These are phyloP conservation scores for Drosophila kuntzei DNA, from an alignment of 2,888 invertebrate species.

Conservation along the genomic window DNA sequence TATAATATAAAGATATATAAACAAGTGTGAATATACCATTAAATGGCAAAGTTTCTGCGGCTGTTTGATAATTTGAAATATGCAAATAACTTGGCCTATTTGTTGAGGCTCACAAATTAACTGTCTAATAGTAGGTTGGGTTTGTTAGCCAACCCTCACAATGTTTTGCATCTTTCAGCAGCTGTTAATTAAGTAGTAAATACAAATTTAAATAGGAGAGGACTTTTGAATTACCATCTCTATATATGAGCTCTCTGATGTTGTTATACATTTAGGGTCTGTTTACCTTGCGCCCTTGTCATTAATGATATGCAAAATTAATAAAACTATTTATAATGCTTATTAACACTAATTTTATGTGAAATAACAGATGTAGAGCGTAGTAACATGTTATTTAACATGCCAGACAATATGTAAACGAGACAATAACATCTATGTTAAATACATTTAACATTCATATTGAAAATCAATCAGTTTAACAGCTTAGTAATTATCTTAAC, in stretches of 20 bases:
- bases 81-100: slow-evolving; percentile 47
- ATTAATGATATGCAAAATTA: not conserved
- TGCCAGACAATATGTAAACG: too few relatives aligned
- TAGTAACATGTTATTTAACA: too few relatives aligned
- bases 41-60: slow-evolving; percentile 36
- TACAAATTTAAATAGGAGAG: slow-evolving; percentile 11
- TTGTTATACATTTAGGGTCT: not conserved
- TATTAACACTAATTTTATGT: not conserved
- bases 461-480: not conserved
- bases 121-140: not conserved
- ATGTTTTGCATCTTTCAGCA: slow-evolving; percentile 21
- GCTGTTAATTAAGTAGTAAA: slow-evolving; percentile 31
- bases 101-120: slow-evolving; percentile 32
- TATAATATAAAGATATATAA: slow-evolving; percentile 7
- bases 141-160: not conserved
- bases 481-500: not conserved
- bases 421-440: not conserved
- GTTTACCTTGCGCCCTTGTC: slow-evolving; percentile 2
- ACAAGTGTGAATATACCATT: slow-evolving; percentile 9
- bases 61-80: slow-evolving; percentile 43
- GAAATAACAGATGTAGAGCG: too few relatives aligned
- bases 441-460: not conserved
- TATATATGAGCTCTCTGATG: not conserved
- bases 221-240: not conserved
- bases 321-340: not conserved